Conservation (phyloP, 2,888 invertebrate species). For the Platynereis dumerilii region DNA sequence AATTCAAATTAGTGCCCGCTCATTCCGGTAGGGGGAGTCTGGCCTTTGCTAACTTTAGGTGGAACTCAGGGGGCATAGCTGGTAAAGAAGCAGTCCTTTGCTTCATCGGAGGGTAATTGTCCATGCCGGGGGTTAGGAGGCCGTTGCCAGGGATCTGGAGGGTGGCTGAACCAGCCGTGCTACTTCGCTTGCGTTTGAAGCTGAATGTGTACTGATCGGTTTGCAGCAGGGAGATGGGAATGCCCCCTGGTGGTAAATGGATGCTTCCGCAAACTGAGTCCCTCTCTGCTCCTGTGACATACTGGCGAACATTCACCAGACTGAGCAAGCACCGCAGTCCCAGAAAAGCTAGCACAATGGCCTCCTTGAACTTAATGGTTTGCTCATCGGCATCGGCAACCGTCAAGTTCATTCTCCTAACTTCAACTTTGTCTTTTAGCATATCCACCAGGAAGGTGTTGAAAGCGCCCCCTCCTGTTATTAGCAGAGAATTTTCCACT, state of each 20-base stretch:
- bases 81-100: no score
- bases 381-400: conserved; percentile 44
- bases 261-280: conserved; percentile 53
- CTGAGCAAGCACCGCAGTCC: conserved; percentile 52
- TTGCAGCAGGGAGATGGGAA: conserved; percentile 1
- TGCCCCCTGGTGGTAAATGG: conserved; percentile 36
- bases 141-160: conserved; percentile 5
- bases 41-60: no score
- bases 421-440: conserved; percentile 39
- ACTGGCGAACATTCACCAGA: conserved; percentile 45
- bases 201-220: conserved; percentile 8
- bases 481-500: conserved; percentile 39
- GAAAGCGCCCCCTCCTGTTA: conserved; percentile 58
- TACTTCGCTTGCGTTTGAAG: conserved; percentile 3
- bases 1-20: no score
- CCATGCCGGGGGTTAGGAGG: no score
- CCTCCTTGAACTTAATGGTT: conserved; percentile 55
- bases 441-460: conserved; percentile 46
- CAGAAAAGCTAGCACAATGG: conserved; percentile 53
- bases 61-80: no score
- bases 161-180: neutral
- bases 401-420: conserved; percentile 31
- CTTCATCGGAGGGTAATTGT: no score
- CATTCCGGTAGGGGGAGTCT: no score
- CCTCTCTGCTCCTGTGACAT: conserved; percentile 48